These are phyloP conservation scores for Tenodera sinensis DNA, from an alignment of 2,888 invertebrate genomes.

Conservation along the genomic window DNA sequence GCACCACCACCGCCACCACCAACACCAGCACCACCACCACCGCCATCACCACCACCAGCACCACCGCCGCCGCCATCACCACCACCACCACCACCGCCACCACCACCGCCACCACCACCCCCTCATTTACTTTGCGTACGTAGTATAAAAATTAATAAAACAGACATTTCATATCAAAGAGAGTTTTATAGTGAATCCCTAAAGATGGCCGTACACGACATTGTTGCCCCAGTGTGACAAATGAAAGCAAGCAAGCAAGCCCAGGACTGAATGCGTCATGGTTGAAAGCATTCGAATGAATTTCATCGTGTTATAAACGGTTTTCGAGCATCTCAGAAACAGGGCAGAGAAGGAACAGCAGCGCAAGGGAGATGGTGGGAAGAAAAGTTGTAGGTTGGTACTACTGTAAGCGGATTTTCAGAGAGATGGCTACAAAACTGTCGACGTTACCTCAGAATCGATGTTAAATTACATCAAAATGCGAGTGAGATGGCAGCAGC, in stretches of 20 bases:
- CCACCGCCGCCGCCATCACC: no score
- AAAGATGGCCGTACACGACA: not conserved
- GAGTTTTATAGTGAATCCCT: not conserved
- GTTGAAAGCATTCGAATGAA: not conserved
- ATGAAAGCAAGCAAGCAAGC: not conserved
- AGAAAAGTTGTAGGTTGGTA: slow-evolving; percentile 1
- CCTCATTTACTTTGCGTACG: no score
- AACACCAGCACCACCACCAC: no score
- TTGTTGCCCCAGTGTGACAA: not conserved
- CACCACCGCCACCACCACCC: no score
- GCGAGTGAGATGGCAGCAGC: not conserved
- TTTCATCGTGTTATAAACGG: not conserved
- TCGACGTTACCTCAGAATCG: not conserved
- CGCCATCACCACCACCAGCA: no score
- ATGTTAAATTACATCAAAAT: not conserved
- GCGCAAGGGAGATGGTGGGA: no score
- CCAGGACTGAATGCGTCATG: not conserved
- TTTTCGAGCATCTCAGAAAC: not conserved
- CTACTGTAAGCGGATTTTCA: not conserved
- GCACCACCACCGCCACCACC: no score
- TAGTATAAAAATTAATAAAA: no score
- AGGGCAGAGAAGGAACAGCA: not conserved
- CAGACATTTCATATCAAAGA: not conserved
- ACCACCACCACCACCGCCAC: no score
- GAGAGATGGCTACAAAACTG: not conserved